Conservation (phyloP, 30 jellyfish, hydroid and myxozoan species). For the Hydra vulgaris region DNA sequence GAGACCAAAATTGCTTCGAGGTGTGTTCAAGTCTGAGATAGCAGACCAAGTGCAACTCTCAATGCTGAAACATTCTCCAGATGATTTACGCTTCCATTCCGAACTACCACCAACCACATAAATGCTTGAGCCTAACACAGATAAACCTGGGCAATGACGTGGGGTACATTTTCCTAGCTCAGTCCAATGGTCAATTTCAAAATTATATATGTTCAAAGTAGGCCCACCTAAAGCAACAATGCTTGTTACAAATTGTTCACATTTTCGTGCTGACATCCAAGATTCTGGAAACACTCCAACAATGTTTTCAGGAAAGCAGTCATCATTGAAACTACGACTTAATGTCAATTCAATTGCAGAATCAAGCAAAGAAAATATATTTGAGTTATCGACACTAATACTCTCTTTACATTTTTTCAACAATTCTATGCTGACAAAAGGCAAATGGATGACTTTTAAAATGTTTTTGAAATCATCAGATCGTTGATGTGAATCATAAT, state of each 20-base stretch:
- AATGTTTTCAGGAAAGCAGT: not conserved
- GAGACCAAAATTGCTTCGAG: conserved; percentile 77
- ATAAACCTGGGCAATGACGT: conserved; percentile 95
- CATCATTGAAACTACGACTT: not conserved
- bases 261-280: conserved; percentile 64
- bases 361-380: not conserved
- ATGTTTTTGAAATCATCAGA: conserved; percentile 26
- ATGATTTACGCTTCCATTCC: conserved; percentile 79
- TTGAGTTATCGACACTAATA: not conserved
- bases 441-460: conserved; percentile 51
- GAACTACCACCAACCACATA: conserved; percentile 87
- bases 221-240: conserved; percentile 93
- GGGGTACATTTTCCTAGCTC: conserved; percentile 61
- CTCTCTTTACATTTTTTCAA: not conserved
- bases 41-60: conserved; percentile 54
- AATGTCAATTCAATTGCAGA: not conserved
- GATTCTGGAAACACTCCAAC: not conserved
- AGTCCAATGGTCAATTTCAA: conserved; percentile 53
- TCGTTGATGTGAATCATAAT: conserved; percentile 32
- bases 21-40: conserved; percentile 49
- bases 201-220: conserved; percentile 42
- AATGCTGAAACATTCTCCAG: conserved; percentile 59
- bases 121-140: conserved; percentile 36
- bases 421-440: conserved; percentile 36
- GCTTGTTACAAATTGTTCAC: conserved; percentile 49